These are phyloP conservation scores for Bathynomus jamesi DNA, from an alignment of 1,140 invertebrate species.

Conservation along the genomic window DNA sequence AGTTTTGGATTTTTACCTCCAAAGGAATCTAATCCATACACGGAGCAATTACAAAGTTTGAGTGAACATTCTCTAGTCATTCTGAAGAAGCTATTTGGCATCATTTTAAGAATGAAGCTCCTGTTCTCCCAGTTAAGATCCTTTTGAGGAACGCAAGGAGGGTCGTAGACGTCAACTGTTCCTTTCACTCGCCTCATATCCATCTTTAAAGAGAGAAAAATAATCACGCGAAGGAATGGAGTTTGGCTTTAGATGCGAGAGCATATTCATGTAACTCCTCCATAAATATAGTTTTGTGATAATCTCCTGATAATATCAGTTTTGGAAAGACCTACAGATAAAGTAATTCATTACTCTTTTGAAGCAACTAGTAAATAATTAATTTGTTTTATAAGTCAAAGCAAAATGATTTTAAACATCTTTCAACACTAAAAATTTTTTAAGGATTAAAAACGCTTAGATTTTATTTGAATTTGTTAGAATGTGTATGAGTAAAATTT, in stretches of 20 bases:
- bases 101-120: neutral
- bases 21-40: neutral
- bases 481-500: too few species aligned
- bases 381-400: too few species aligned
- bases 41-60: conserved; percentile 5
- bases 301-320: too few species aligned
- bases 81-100: conserved; percentile 3
- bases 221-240: neutral
- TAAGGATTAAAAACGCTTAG: too few species aligned
- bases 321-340: too few species aligned
- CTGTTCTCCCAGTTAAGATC: neutral
- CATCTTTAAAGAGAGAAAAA: neutral
- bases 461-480: too few species aligned
- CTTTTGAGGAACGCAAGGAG: neutral
- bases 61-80: neutral
- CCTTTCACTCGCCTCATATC: conserved; percentile 1
- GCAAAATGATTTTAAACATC: too few species aligned
- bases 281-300: too few species aligned
- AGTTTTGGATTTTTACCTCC: too few species aligned
- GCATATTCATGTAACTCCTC: neutral
- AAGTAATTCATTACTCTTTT: too few species aligned
- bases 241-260: neutral
- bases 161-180: neutral
- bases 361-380: too few species aligned
- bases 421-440: too few species aligned